These are phyloP conservation scores for Drosophila anceps DNA, from an alignment of 2,888 invertebrate genomes.

Conservation along the genomic window DNA sequence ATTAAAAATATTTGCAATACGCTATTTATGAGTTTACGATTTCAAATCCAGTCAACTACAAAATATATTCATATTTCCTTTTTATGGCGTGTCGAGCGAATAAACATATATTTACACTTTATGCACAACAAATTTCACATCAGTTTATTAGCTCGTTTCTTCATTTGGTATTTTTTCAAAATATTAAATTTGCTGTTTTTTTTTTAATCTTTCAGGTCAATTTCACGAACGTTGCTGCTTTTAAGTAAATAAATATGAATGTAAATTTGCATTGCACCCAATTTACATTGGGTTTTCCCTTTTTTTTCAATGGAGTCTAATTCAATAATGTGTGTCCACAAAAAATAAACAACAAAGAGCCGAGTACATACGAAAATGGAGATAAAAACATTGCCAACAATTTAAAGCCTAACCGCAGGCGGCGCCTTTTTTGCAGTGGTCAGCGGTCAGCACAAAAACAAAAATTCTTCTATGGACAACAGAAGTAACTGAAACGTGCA, in stretches of 20 bases:
- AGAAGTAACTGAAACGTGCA: conserved; percentile 23
- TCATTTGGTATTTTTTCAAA: neutral
- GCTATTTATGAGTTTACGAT: neutral
- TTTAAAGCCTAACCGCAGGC: conserved; percentile 74
- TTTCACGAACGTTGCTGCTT: neutral
- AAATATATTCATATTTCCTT: neutral
- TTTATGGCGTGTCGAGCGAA: neutral
- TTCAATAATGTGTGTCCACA: conserved; percentile 61
- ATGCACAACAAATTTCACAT: neutral
- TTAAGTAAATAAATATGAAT: conserved; percentile 5
- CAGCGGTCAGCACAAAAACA: conserved; percentile 40
- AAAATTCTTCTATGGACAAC: conserved; percentile 26
- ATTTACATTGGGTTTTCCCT: conserved; percentile 1
- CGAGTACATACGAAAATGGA: neutral
- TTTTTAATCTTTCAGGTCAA: neutral
- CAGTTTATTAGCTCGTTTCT: neutral
- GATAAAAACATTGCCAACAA: conserved; percentile 65
- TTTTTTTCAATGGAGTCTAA: conserved; percentile 45
- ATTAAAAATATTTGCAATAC: neutral
- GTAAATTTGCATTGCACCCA: neutral
- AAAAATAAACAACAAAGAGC: conserved; percentile 22
- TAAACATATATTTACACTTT: neutral
- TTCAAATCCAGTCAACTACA: neutral
- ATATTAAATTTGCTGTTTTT: neutral
- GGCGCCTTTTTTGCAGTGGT: conserved; percentile 55